Evolutionary conservation across 2,888 invertebrate species (phyloP), one percentile per base, ranked within the genome.

Genomic region (Argynnis bischoffii): DNA sequence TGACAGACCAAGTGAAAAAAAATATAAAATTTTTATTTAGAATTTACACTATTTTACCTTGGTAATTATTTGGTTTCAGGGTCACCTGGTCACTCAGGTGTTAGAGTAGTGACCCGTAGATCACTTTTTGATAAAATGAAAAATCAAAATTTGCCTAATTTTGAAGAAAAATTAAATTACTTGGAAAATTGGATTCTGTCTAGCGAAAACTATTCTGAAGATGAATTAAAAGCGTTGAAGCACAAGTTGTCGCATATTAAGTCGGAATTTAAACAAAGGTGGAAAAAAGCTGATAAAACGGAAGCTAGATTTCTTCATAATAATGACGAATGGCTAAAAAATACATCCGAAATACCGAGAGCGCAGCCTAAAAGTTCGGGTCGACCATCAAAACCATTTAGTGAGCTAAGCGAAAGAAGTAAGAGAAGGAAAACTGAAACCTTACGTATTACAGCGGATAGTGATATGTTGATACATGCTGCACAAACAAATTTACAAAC

Each of bases 401-500:
- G n/a, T 48, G 71, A 75, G n/a, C 69, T 65, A 15, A 73, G 70
- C 64, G 72, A 74, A 54, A 64, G 71, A 51, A 72, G 41, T 35
- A 73, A 74, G 68, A 64, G 67, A 35, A 61, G 72, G 41, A 71
- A 75, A 72, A 74, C 73, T 59, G 66, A 72, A 63, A 69, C 70
- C 16, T 21, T 73, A 16, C 63, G 70, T 13, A 63, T 61, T 59
- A 61, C 47, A 55, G 21, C 55, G 13, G 61, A 61, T 46, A 26
- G 47, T 5, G 67, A 54, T 14, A 31, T 57, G 8, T 51, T 59
- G n/a, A n/a, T 16, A 47, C 65, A 51, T 59, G 65, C 54, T 26
- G 57, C 65, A 26, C 41, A 53, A 47, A 51, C 46, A 31, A 35
- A 59, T 48, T 15, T 18, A 14, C 13, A 48, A 50, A n/a, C 26